A percentile compares a stretch with the other conserved stretches of the same genome.
phyloP scores from a whole-genome alignment of 2,113 vertebrate genomes.

The Clupea harengus region DNA sequence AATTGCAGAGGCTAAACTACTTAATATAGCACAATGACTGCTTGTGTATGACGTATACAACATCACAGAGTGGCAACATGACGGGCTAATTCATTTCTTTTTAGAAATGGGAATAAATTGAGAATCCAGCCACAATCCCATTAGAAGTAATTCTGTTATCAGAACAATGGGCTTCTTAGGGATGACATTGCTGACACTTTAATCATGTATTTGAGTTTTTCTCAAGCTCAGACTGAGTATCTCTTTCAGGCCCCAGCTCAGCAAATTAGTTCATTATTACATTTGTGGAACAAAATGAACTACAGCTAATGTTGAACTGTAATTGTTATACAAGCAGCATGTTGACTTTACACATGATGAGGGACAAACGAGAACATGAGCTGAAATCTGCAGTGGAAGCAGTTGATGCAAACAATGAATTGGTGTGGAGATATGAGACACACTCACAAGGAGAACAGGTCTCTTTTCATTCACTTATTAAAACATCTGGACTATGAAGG shows the following conservation, averaged over 20 bases:
- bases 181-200: constrained; percentile 10
- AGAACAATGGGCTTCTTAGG: constrained; percentile 12
- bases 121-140: constrained; percentile 11
- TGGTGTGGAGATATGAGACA: background rate
- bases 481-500: background rate
- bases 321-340: background rate
- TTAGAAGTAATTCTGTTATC: constrained; percentile 20
- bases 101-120: constrained; percentile 8
- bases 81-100: constrained; percentile 5
- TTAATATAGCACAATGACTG: background rate
- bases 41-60: background rate
- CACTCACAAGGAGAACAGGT: too few relatives aligned
- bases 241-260: background rate
- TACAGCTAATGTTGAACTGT: background rate
- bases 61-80: background rate
- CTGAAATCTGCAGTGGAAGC: background rate
- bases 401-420: background rate
- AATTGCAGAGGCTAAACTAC: constrained; percentile 2
- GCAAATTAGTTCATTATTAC: constrained; percentile 11
- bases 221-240: background rate
- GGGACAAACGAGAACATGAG: background rate
- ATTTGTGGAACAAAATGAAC: constrained; percentile 8
- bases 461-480: background rate
- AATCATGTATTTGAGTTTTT: background rate
- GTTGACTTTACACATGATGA: background rate